Evolutionary conservation across 2,888 invertebrate genomes (phyloP).

Genomic region (Phalangium opilio): DNA sequence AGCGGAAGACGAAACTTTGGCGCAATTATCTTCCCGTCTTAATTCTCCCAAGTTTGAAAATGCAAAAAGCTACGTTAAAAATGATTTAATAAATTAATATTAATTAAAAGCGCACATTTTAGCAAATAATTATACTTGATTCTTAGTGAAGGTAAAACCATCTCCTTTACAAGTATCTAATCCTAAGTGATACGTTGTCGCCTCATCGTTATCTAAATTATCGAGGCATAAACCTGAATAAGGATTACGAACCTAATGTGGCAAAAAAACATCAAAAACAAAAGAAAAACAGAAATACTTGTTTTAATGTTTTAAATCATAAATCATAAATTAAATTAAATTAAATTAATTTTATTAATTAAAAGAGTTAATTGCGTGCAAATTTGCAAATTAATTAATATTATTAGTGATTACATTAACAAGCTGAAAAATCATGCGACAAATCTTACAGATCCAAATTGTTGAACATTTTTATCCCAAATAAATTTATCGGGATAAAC

Average conservation of each 20-base stretch:
- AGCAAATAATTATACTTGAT: constrained; percentile 1
- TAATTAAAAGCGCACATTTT: constrained; percentile 2
- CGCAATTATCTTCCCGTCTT: constrained; percentile 61
- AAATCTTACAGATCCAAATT: constrained; percentile 33
- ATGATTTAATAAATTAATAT: background rate
- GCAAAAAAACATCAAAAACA: background rate
- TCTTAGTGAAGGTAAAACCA: background rate
- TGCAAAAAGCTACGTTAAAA: constrained; percentile 44
- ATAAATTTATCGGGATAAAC: constrained; percentile 81
- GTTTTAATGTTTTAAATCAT: background rate
- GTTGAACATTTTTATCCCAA: constrained; percentile 40
- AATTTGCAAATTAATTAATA: too few relatives aligned
- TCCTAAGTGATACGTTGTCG: background rate
- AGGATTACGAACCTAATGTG: background rate
- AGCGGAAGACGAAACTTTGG: constrained; percentile 26
- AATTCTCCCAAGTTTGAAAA: constrained; percentile 52
- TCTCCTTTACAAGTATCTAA: background rate
- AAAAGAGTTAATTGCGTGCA: too few relatives aligned
- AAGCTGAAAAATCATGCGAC: too few relatives aligned
- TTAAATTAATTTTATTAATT: too few relatives aligned
- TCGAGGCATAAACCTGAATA: background rate
- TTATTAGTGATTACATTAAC: too few relatives aligned
- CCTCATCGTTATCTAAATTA: background rate
- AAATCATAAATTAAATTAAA: background rate
- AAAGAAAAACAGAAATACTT: background rate